These are phyloP conservation scores for Eulemur rufifrons DNA, from an alignment of 2,113 vertebrate species.

Conservation along the genomic window DNA sequence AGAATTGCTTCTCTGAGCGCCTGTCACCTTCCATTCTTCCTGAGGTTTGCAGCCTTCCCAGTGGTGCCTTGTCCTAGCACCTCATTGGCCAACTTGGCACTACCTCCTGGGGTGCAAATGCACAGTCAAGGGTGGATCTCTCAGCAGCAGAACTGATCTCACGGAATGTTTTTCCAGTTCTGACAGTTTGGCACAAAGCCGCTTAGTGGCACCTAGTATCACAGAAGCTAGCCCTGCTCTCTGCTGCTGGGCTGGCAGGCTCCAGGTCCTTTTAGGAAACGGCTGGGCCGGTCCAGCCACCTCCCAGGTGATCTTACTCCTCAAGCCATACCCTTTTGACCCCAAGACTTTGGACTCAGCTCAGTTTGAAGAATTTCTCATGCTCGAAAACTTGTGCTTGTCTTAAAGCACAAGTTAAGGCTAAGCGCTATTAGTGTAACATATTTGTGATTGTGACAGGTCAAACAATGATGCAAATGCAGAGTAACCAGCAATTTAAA, in stretches of 20 bases:
- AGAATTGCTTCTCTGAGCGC: not conserved
- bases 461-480: slow-evolving; percentile 9
- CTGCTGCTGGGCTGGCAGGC: not conserved
- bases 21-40: slow-evolving; percentile 18
- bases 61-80: not conserved
- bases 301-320: slow-evolving; percentile 8
- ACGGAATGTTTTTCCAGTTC: slow-evolving; percentile 3
- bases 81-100: not conserved
- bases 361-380: slow-evolving; percentile 28
- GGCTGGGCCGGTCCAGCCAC: not conserved
- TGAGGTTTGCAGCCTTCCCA: not conserved
- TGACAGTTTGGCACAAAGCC: slow-evolving; percentile 22
- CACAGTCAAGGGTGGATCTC: not conserved
- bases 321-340: slow-evolving; percentile 18
- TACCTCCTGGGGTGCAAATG: not conserved
- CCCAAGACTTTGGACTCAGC: not conserved
- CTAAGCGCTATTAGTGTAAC: not conserved
- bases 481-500: not conserved
- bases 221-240: not conserved
- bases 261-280: slow-evolving; percentile 33
- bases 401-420: not conserved
- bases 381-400: not conserved
- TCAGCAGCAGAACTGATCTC: slow-evolving; percentile 17
- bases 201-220: not conserved
- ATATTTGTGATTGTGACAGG: not conserved